phyloP scores from a whole-genome alignment of 2,888 invertebrate species.

The Heliconius erato region DNA sequence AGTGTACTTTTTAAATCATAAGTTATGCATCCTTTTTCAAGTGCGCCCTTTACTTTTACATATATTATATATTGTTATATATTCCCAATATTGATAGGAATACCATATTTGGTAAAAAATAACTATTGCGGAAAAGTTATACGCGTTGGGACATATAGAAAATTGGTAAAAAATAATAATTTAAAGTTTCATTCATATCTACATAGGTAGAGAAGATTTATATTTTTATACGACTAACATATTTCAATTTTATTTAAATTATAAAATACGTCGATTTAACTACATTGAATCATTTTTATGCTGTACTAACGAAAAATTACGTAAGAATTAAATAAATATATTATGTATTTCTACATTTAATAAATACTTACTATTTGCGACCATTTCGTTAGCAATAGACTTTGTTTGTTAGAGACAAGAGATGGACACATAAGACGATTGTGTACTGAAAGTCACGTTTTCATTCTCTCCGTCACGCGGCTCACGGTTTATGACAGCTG shows the following conservation, averaged over 20 bases:
- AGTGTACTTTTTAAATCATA: background rate
- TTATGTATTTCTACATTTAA: background rate
- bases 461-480: constrained; percentile 44
- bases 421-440: constrained; percentile 34
- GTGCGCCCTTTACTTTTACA: background rate
- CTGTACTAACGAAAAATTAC: no score
- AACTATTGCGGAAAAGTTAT: background rate
- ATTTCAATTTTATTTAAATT: background rate
- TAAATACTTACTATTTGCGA: background rate
- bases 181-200: background rate
- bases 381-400: constrained; percentile 20
- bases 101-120: background rate
- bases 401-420: constrained; percentile 18
- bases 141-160: background rate
- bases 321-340: background rate
- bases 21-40: background rate
- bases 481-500: constrained; percentile 43
- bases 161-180: background rate
- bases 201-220: background rate
- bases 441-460: constrained; percentile 47
- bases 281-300: no score
- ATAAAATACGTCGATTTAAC: background rate
- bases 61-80: no score
- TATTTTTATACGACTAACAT: background rate
- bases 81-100: background rate